A percentile compares a stretch with the other conserved stretches of the same genome.
phyloP scores from a whole-genome alignment of 1,140 invertebrate genomes.

The Cyclargus thomasi region DNA sequence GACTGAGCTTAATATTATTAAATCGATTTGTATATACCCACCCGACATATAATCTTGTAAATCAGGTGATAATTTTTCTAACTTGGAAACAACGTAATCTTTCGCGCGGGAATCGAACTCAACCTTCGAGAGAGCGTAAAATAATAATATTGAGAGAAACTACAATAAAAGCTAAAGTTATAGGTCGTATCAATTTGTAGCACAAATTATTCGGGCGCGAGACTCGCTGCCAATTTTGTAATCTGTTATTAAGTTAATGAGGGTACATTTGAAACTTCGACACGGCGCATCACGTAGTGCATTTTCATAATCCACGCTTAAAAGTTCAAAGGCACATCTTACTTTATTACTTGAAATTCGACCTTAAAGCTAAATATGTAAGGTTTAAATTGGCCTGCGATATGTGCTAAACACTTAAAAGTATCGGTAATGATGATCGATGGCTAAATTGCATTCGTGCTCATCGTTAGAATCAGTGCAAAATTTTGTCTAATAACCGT shows the following conservation, averaged over 20 bases:
- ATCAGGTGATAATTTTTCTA: too few relatives aligned
- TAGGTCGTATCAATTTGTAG: not conserved
- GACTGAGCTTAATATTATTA: too few relatives aligned
- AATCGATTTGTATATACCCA: too few relatives aligned
- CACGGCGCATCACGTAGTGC: constrained; percentile 13
- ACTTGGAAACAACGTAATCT: too few relatives aligned
- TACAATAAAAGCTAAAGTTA: constrained; percentile 2
- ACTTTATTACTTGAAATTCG: not conserved
- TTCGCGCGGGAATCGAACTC: too few relatives aligned
- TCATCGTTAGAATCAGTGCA: constrained; percentile 5
- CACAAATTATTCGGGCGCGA: constrained; percentile 10
- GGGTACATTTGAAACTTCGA: constrained; percentile 13
- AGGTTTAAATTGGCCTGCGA: not conserved
- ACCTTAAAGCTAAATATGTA: not conserved
- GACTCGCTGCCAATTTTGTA: constrained; percentile 6
- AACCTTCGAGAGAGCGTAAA: too few relatives aligned
- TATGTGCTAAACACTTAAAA: constrained; percentile 5
- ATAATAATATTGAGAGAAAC: too few relatives aligned
- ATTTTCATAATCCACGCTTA: constrained; percentile 11
- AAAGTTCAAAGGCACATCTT: constrained; percentile 6
- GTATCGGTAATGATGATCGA: constrained; percentile 14
- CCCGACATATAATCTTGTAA: too few relatives aligned
- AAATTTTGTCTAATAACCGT: not conserved
- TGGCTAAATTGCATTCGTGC: constrained; percentile 13
- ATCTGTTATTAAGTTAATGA: constrained; percentile 16